Base-by-base conservation (phyloP, 1,140 invertebrate genomes). In the Pinna nobilis region DNA sequence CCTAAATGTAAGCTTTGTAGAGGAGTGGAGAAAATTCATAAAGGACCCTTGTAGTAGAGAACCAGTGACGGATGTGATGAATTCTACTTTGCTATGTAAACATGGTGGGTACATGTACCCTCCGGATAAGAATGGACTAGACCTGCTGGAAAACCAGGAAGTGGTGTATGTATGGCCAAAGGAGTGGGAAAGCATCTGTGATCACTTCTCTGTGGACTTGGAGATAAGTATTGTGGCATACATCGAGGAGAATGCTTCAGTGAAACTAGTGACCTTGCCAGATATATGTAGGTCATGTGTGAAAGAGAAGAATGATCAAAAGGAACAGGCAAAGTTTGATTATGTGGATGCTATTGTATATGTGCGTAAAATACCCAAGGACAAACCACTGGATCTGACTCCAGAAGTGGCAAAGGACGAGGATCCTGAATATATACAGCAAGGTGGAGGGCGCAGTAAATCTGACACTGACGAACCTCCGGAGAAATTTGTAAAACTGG, bases 21-120 rank as follows among this genome's bases (percentile, higher is more conserved):
- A 85, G 20, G 74, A 78, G 33, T 90, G 88, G 89, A 79, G 85
- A 50, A 85, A 82, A 57, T 89, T 88, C 73, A 70, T 90, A 28
- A 79, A 80, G 60, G 84, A 86, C 53, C 78, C 78, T 23, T 20
- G 71, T 3, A 82, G 77, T 55, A 61, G 51, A 32, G 72, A 74
- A 11, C 77, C 80, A 25, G 60, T 84, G n/a, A 71, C 51, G 25
- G 67, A 77, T 23, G 73, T 87, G 4, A 50, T 60, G 23, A 87
- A 87, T 70, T 35, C 35, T 3, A 64, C 67, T 1, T 64, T 87
- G 28, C 66, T 87, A 25, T 87, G 85, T 78, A 70, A 82, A 41
- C 85, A 87, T 69, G 77, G 67, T 3, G 76, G 76, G 3, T 77
- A 82, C 28, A 9, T 87, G 51, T 84, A 79, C 51, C 80, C 77